Evolutionary conservation across 1,140 invertebrate species (phyloP).

Genomic region (Rhagoletis zephyria): DNA sequence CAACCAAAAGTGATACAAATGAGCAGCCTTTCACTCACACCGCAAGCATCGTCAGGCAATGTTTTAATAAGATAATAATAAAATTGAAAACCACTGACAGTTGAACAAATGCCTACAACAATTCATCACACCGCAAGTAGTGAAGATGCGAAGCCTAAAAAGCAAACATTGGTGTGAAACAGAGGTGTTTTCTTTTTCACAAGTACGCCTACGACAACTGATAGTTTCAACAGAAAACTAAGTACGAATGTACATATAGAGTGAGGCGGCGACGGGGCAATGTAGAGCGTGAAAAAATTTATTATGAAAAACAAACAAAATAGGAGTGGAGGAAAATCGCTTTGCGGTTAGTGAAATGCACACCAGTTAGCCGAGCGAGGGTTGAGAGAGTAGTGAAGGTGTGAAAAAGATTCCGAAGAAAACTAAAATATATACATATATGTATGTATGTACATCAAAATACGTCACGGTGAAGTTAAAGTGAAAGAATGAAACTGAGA

Average conservation of each 20-base stretch:
- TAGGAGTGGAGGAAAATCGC: slow-evolving; percentile 19
- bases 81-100: not conserved
- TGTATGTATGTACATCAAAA: not conserved
- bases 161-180: not conserved
- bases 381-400: slow-evolving; percentile 10
- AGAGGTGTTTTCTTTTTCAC: slow-evolving; percentile 22
- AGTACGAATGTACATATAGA: too few species aligned
- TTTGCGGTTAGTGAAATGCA: slow-evolving; percentile 37
- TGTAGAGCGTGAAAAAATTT: not conserved
- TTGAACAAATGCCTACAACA: slow-evolving; percentile 18
- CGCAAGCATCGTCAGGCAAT: not conserved
- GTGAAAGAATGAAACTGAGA: slow-evolving; percentile 17
- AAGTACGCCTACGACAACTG: slow-evolving; percentile 37
- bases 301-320: not conserved
- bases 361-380: not conserved
- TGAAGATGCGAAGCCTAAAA: not conserved
- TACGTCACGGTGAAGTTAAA: slow-evolving; percentile 31
- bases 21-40: not conserved
- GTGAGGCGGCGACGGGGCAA: not conserved
- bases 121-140: not conserved
- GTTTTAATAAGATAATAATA: slow-evolving; percentile 25
- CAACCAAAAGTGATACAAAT: too few species aligned
- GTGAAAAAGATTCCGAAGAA: slow-evolving; percentile 8
- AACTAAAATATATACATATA: not conserved
- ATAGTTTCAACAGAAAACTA: slow-evolving; percentile 9